Percentiles rank a stretch among this genome's conserved stretches.
phyloP scores from a whole-genome alignment of 2,888 invertebrate genomes.

The Phragmatobia fuliginosa region DNA sequence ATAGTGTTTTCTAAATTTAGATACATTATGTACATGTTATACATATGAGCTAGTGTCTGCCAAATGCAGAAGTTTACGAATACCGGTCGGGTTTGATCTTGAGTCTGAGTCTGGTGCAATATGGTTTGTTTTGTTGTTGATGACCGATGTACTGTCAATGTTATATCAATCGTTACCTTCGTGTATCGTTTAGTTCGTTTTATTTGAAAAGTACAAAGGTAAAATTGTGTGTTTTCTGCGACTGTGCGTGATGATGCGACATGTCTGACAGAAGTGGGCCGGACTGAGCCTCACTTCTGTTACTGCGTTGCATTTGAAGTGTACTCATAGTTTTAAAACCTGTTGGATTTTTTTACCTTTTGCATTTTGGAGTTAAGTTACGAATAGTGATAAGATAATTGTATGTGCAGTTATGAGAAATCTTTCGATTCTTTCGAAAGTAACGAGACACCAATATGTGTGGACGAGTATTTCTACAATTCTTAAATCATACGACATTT shows the following conservation, averaged over 20 bases:
- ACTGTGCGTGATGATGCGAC: conserved; percentile 43
- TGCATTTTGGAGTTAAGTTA: conserved; percentile 75
- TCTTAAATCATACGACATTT: conserved; percentile 76
- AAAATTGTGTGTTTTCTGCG: conserved; percentile 56
- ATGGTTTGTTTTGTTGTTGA: conserved; percentile 56
- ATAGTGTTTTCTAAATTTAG: conserved; percentile 74
- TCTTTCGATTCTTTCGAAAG: conserved; percentile 58
- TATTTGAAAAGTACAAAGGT: conserved; percentile 62
- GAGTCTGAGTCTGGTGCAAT: conserved; percentile 76
- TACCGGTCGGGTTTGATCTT: conserved; percentile 64
- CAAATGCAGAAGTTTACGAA: conserved; percentile 63
- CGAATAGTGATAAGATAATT: conserved; percentile 60
- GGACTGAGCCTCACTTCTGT: conserved; percentile 12
- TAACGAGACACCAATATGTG: conserved; percentile 76
- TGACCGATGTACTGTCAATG: conserved; percentile 18
- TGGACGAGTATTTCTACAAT: conserved; percentile 72
- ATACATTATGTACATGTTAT: conserved; percentile 70
- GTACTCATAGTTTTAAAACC: conserved; percentile 63
- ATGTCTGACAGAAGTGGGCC: conserved; percentile 16
- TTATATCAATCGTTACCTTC: conserved; percentile 46
- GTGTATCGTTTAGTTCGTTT: conserved; percentile 56
- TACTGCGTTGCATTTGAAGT: conserved; percentile 55
- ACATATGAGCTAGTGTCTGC: conserved; percentile 67
- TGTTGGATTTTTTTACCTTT: conserved; percentile 69
- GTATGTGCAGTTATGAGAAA: conserved; percentile 64